Evolutionary conservation across 2,888 invertebrate genomes (phyloP).

Genomic region (Seira ritae): DNA sequence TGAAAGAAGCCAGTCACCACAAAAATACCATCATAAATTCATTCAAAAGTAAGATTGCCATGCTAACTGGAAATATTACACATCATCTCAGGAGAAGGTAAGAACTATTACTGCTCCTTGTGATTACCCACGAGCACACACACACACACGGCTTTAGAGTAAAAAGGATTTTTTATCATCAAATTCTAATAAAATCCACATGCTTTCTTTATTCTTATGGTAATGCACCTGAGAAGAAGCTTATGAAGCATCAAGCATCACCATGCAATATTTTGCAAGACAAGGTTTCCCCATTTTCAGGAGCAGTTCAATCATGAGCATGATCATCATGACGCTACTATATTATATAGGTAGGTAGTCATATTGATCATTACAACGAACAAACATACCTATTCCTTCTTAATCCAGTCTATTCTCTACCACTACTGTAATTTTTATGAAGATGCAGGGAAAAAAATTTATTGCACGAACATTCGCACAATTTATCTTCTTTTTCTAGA

Average conservation of each 20-base stretch:
- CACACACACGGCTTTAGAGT: background rate
- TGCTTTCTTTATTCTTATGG: slow-evolving; percentile 23
- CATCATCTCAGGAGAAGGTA: background rate
- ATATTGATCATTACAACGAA: too few species aligned
- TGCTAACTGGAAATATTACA: slow-evolving; percentile 32
- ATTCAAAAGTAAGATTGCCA: slow-evolving; percentile 28
- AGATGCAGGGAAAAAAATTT: slow-evolving; percentile 27
- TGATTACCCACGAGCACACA: background rate
- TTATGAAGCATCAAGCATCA: too few species aligned
- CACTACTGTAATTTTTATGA: too few species aligned
- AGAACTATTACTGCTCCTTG: background rate
- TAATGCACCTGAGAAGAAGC: slow-evolving; percentile 1
- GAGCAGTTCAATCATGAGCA: too few species aligned
- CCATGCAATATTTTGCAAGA: too few species aligned
- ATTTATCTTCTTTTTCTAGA: slow-evolving; percentile 30
- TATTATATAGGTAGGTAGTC: too few species aligned
- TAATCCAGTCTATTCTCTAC: too few species aligned
- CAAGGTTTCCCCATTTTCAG: too few species aligned
- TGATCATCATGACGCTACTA: too few species aligned
- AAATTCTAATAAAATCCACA: slow-evolving; percentile 61
- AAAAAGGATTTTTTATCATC: slow-evolving; percentile 48
- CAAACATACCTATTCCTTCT: too few species aligned
- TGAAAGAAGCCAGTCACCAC: background rate
- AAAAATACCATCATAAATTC: slow-evolving; percentile 52
- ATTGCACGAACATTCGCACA: slow-evolving; percentile 30